Conservation (phyloP, 1,140 invertebrate genomes). For the Trichonephila clavipes region DNA sequence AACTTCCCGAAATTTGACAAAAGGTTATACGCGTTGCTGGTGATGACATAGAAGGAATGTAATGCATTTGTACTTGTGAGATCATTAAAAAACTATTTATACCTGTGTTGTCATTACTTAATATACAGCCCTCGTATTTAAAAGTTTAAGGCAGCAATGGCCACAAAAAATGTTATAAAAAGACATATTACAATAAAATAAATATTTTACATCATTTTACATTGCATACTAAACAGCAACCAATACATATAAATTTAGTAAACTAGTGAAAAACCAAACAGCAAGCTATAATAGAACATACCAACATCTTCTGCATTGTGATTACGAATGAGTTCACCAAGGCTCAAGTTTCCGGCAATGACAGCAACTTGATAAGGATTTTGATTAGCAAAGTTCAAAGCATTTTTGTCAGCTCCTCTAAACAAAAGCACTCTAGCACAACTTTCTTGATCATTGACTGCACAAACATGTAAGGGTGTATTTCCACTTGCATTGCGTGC, state of each 20-base stretch:
- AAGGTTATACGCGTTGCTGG: no score
- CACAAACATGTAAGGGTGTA: constrained; percentile 98
- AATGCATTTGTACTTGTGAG: no score
- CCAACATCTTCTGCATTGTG: constrained; percentile 93
- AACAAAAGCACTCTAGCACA: constrained; percentile 97
- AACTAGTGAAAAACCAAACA: background rate
- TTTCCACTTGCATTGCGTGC: constrained; percentile 96
- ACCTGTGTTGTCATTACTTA: no score
- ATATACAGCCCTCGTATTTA: no score
- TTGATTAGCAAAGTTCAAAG: constrained; percentile 98
- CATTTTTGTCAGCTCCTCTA: constrained; percentile 94
- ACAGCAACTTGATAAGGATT: constrained; percentile 98
- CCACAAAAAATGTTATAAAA: no score
- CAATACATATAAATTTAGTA: background rate
- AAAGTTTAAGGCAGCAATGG: no score
- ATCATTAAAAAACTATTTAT: no score
- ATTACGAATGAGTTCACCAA: constrained; percentile 97
- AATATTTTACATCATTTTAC: no score
- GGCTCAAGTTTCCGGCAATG: constrained; percentile 96
- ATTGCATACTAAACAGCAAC: no score
- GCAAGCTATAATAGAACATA: background rate
- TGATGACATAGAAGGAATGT: no score
- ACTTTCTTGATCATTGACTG: constrained; percentile 97
- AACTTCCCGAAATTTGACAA: no score
- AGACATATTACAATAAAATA: no score